phyloP scores from a whole-genome alignment of 2,797 vertebrate species.

The Myotis myotis region DNA sequence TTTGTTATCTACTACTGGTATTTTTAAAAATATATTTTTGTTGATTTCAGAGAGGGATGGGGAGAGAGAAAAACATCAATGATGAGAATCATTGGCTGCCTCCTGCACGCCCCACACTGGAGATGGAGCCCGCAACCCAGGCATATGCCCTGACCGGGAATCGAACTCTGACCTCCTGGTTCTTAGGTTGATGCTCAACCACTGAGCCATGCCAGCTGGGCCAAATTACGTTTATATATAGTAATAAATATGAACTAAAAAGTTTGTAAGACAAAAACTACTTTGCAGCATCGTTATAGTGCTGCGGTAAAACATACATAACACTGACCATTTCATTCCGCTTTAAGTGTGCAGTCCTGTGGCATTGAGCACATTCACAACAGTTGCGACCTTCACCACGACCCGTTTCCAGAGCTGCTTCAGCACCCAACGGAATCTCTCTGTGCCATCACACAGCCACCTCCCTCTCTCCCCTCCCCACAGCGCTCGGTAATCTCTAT shows the following conservation, averaged over 20 bases:
- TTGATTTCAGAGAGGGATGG: too few species aligned
- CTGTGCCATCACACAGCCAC: background rate
- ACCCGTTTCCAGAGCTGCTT: background rate
- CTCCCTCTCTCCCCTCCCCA: background rate
- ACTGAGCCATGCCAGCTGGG: too few species aligned
- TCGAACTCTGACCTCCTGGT: too few species aligned
- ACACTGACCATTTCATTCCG: too few species aligned
- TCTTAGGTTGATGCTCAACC: too few species aligned
- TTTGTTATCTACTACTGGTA: too few species aligned
- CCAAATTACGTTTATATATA: background rate
- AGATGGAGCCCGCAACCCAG: too few species aligned
- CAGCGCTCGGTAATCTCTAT: background rate
- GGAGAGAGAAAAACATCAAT: too few species aligned
- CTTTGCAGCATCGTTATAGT: background rate
- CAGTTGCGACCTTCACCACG: fast-evolving
- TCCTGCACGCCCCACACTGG: too few species aligned
- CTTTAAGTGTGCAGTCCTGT: background rate
- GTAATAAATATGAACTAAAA: background rate
- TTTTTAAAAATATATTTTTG: too few species aligned
- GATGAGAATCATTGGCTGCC: too few species aligned
- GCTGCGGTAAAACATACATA: background rate
- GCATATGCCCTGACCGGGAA: too few species aligned
- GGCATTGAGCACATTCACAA: background rate
- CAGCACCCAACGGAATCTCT: background rate
- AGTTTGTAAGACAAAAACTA: background rate